Evolutionary conservation across 2,113 vertebrate species (phyloP).

Genomic region (Hydrochoerus hydrochaeris): DNA sequence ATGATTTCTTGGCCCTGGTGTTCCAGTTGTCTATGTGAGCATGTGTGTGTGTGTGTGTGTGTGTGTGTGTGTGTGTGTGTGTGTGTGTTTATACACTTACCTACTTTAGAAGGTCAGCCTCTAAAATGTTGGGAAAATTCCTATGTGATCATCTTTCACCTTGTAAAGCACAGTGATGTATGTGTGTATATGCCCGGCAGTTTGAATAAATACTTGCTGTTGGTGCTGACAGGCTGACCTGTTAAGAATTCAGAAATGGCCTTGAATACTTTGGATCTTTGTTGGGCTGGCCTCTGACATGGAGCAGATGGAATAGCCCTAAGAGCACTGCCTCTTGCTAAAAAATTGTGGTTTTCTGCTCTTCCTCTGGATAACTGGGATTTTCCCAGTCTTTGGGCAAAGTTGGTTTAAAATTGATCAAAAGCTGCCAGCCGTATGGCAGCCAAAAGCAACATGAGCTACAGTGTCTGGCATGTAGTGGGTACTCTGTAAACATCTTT

Average conservation of each 20-base stretch:
- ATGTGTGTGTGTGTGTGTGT: neutral
- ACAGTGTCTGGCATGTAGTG: constrained; percentile 19
- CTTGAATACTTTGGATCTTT: neutral
- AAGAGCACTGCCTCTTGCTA: constrained; percentile 44
- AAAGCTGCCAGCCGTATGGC: neutral
- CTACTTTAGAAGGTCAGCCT: constrained; percentile 21
- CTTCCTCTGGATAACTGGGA: neutral
- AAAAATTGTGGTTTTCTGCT: constrained; percentile 47
- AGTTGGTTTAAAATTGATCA: constrained; percentile 45
- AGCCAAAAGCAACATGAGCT: constrained; percentile 34
- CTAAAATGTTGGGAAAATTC: neutral
- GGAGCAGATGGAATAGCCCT: constrained; percentile 8
- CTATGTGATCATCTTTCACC: neutral
- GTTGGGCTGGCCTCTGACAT: constrained; percentile 23
- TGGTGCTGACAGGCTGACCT: neutral
- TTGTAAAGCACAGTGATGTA: neutral
- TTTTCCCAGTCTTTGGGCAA: constrained; percentile 46
- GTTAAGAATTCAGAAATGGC: neutral
- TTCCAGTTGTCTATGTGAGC: neutral
- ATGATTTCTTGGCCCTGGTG: neutral
- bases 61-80: neutral
- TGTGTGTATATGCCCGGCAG: neutral
- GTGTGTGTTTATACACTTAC: neutral
- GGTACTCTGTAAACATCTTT: neutral
- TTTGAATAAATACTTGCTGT: neutral